phyloP scores from a whole-genome alignment of 1,140 invertebrate species.

The Spodoptera litura region DNA sequence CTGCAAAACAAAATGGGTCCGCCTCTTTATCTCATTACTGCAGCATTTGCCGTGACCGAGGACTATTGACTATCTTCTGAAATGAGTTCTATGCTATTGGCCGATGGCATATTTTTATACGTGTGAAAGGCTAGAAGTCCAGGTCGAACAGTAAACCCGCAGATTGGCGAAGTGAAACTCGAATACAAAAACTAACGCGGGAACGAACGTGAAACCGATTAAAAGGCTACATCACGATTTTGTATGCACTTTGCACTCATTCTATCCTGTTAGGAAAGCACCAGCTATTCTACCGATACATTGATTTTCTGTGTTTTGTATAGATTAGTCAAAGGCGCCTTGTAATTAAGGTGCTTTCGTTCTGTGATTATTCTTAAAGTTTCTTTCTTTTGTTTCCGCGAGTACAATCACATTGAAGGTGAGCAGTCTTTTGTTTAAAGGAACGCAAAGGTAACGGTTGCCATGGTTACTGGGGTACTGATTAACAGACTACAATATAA shows the following conservation, averaged over 20 bases:
- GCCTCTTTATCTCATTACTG: conserved; percentile 85
- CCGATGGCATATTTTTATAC: conserved; percentile 65
- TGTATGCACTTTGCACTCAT: conserved; percentile 86
- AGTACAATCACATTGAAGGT: conserved; percentile 46
- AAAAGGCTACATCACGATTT: conserved; percentile 86
- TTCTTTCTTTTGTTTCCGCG: conserved; percentile 49
- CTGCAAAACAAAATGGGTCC: conserved; percentile 82
- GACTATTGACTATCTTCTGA: conserved; percentile 43
- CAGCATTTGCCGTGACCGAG: conserved; percentile 63
- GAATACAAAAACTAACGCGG: conserved; percentile 84
- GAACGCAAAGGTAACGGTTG: conserved; percentile 26
- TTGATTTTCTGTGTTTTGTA: conserved; percentile 73
- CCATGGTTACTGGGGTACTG: conserved; percentile 8
- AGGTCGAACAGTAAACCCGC: conserved; percentile 64
- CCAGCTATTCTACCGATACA: conserved; percentile 68
- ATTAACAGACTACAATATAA: conserved; percentile 24
- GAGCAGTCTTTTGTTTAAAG: conserved; percentile 41
- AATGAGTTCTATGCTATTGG: conserved; percentile 60
- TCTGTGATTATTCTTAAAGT: conserved; percentile 59
- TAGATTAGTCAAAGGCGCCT: conserved; percentile 74
- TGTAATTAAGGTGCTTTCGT: conserved; percentile 76
- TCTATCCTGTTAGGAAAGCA: conserved; percentile 73
- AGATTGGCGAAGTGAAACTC: conserved; percentile 83
- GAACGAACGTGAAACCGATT: conserved; percentile 85
- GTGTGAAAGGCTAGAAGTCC: conserved; percentile 53